These are phyloP conservation scores for Smittia aterrima DNA, from an alignment of 2,888 invertebrate genomes.

Conservation along the genomic window DNA sequence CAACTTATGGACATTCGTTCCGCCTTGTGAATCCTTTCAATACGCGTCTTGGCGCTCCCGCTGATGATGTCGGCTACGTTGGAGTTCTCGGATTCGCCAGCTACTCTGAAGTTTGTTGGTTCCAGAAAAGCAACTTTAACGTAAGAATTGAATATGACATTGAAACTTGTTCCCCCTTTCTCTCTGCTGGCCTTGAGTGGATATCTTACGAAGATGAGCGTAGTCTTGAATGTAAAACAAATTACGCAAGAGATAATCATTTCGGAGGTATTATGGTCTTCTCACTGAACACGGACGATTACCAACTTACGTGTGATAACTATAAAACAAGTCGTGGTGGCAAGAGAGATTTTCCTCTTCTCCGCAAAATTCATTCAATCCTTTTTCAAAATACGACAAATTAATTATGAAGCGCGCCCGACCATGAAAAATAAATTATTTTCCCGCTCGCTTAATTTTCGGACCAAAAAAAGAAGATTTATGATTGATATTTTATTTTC, in stretches of 20 bases:
- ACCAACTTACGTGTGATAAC: conserved; percentile 58
- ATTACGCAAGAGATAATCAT: conserved; percentile 58
- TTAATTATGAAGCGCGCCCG: conserved; percentile 6
- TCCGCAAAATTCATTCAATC: conserved; percentile 45
- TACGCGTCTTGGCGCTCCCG: conserved; percentile 68
- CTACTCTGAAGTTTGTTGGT: conserved; percentile 69
- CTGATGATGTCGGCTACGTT: conserved; percentile 65
- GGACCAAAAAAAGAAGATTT: neutral
- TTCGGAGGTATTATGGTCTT: conserved; percentile 83
- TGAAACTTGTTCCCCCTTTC: conserved; percentile 73
- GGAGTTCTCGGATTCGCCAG: conserved; percentile 69
- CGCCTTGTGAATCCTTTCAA: conserved; percentile 67
- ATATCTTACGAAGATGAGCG: conserved; percentile 74
- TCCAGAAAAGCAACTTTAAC: conserved; percentile 56
- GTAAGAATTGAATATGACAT: conserved; percentile 63
- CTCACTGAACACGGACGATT: conserved; percentile 79
- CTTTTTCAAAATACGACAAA: conserved; percentile 43
- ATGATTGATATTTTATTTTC: conserved; percentile 36
- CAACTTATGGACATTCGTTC: conserved; percentile 83
- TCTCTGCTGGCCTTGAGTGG: conserved; percentile 71
- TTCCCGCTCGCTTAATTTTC: neutral
- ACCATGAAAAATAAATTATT: neutral
- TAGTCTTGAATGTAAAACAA: conserved; percentile 69
- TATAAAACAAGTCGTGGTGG: conserved; percentile 19
- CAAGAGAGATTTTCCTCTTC: conserved; percentile 47